Evolutionary conservation across 1,140 invertebrate genomes (phyloP).

Genomic region (Anastatus disparis): DNA sequence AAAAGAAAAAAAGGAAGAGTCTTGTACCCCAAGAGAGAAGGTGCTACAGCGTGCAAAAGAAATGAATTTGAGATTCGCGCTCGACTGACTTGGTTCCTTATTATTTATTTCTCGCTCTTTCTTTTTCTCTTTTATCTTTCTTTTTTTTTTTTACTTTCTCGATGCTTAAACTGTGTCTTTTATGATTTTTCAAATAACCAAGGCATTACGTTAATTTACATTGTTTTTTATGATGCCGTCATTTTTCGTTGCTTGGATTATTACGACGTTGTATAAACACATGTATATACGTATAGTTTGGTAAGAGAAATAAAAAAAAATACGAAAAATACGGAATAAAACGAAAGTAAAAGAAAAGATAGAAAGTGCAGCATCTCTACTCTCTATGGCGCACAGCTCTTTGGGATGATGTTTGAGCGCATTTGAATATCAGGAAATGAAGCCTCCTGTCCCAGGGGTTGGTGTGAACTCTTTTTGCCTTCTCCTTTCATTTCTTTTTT

Average conservation of each 20-base stretch:
- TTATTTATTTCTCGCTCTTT: not conserved
- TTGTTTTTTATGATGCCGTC: constrained; percentile 16
- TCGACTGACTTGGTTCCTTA: not conserved
- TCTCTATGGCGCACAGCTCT: constrained; percentile 27
- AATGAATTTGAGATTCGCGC: not conserved
- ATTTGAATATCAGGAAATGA: constrained; percentile 67
- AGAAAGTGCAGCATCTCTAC: not conserved
- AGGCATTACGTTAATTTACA: constrained; percentile 24
- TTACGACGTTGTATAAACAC: not conserved
- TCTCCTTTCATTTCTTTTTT: too few species aligned
- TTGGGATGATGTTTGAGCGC: constrained; percentile 61
- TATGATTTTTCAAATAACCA: constrained; percentile 9
- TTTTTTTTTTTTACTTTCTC: not conserved
- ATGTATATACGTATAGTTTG: constrained; percentile 22
- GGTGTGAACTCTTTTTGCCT: too few species aligned
- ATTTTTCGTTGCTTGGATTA: not conserved
- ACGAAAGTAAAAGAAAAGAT: not conserved
- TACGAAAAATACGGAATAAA: constrained; percentile 4
- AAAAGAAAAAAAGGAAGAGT: not conserved
- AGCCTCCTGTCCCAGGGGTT: constrained; percentile 56
- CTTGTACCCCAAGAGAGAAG: not conserved
- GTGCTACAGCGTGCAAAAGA: not conserved
- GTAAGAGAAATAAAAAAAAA: too few species aligned
- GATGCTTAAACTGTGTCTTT: too few species aligned
- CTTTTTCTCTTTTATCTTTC: not conserved